Conservation (phyloP, 1,140 invertebrate genomes). For the Mactra quadrangularis region DNA sequence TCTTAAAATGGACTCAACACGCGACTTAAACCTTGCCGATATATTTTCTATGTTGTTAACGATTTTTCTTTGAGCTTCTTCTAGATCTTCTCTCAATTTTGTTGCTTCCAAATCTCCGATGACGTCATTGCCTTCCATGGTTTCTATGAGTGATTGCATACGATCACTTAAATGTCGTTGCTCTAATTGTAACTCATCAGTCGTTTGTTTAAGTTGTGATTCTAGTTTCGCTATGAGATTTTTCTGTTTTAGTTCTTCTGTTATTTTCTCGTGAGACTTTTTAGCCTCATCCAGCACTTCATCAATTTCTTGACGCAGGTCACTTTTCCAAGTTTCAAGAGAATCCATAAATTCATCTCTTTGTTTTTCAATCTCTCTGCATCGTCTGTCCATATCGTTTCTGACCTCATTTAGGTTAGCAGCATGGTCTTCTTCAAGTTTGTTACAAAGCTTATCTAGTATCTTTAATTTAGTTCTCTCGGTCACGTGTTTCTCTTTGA, state of each 20-base stretch:
- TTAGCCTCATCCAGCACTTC: neutral
- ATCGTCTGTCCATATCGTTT: conserved; percentile 8
- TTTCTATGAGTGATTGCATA: neutral
- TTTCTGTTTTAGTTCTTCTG: neutral
- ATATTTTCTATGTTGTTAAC: neutral
- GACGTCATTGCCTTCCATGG: neutral
- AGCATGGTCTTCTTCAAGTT: neutral
- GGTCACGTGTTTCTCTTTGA: neutral
- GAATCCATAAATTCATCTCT: conserved; percentile 16
- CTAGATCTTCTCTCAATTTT: neutral
- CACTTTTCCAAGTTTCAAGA: conserved; percentile 8
- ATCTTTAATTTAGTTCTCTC: conserved; percentile 10
- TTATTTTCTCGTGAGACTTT: neutral
- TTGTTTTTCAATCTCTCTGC: neutral
- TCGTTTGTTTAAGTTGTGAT: neutral
- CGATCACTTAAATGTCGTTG: neutral
- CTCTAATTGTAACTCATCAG: neutral
- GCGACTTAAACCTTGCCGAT: neutral
- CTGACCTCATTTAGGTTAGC: neutral
- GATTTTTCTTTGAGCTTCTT: neutral
- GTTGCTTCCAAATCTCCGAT: neutral
- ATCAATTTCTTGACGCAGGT: conserved; percentile 3
- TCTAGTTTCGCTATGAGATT: conserved; percentile 1
- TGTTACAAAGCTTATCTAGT: neutral
- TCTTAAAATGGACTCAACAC: neutral